Evolutionary conservation across 2,113 vertebrate species (phyloP), one percentile per base, ranked within the genome.

Genomic region (Sapajus apella): DNA sequence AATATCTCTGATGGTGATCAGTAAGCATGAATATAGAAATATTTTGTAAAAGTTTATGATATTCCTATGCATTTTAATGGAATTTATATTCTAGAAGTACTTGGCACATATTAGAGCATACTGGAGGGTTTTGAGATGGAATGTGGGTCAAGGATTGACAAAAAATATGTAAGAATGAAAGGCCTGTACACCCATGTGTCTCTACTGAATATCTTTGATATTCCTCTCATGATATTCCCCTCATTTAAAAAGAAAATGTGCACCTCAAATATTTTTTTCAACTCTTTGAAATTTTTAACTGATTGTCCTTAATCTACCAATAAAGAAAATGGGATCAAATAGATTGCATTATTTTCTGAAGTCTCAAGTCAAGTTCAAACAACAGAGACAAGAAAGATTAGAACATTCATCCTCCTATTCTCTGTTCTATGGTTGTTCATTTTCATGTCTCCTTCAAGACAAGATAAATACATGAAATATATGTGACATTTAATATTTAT

Each of bases 401-500:
- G 50, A 81, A 90, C 14, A 55, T 1, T 82, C 16, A 47, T 16
- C 40, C 18, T 79, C 32, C 52, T 6, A 30, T 10, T 93, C 16
- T 45, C 0, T 12, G 9, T 17, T 81, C 83, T 84, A 4, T 45
- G 50, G 35, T 55, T 75, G 27, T 45, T 95, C 90, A 1, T 21
- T 66, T 90, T 55, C 9, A 12, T 72, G 10, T 27, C 25, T 94
- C 92, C 8, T 25, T 18, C 32, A 86, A 84, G 43, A 68, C n/a
- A 68, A 32, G 13, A 84, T n/a, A 90, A 94, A 95, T 40, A 81
- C 8, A 45, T 12, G 30, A 90, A 97, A 94, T 90, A 3, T 0
- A 87, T 45, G n/a, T 87, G 18, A 90, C 68, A 82, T 98, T 85
- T 79, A 32, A 85, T 84, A 91, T 72, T 87, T 56, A 47, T 75